phyloP scores from a whole-genome alignment of 2,888 invertebrate genomes.

The Hermaeophaga mercurialis region DNA sequence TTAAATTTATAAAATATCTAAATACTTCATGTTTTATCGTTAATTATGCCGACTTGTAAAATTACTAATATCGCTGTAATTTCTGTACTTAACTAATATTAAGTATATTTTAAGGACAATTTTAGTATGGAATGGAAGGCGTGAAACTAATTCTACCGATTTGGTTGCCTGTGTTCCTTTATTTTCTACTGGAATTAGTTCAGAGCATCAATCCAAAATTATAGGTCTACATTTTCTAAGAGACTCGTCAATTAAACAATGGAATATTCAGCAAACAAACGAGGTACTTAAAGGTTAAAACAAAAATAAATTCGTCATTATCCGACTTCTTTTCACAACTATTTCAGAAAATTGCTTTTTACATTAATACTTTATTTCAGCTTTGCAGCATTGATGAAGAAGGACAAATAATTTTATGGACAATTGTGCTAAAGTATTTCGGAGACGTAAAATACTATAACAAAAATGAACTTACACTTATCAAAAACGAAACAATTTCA shows the following conservation, averaged over 20 bases:
- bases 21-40: no score
- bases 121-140: constrained; percentile 47
- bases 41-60: no score
- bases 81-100: no score
- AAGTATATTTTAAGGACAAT: constrained; percentile 42
- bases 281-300: no score
- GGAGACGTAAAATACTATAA: constrained; percentile 54
- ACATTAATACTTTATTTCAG: constrained; percentile 51
- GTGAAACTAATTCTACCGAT: constrained; percentile 28
- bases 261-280: constrained; percentile 28
- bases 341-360: no score
- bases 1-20: no score
- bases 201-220: constrained; percentile 45
- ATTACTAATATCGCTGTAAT: no score
- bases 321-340: no score
- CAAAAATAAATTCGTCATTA: no score
- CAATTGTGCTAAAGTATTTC: constrained; percentile 49
- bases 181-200: constrained; percentile 44
- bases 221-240: constrained; percentile 35
- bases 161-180: constrained; percentile 36
- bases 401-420: constrained; percentile 61
- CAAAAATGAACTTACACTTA: constrained; percentile 54
- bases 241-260: constrained; percentile 16
- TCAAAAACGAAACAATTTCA: constrained; percentile 55
- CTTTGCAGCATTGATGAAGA: constrained; percentile 61